Percentiles rank a stretch among this genome's conserved stretches.
phyloP scores from a whole-genome alignment of 2,888 invertebrate species.

The Hypena proboscidalis region DNA sequence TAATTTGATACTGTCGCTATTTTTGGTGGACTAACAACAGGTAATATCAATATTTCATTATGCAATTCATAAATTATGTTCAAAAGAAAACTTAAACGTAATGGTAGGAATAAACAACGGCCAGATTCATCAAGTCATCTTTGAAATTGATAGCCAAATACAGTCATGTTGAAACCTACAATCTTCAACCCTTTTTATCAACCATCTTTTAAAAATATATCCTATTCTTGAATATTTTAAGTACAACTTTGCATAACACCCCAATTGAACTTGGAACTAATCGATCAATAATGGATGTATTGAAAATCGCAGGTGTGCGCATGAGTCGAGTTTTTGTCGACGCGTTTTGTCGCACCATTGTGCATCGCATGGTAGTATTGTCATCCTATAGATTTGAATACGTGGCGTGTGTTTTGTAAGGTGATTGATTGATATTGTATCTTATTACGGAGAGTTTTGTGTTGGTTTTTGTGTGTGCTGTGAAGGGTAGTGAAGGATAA shows the following conservation, averaged over 20 bases:
- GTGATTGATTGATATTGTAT: slow-evolving; percentile 14
- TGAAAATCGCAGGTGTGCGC: slow-evolving; percentile 80
- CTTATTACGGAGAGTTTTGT: background rate
- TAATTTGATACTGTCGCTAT: too few relatives aligned
- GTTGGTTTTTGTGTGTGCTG: background rate
- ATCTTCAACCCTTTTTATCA: slow-evolving; percentile 19
- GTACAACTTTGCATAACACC: slow-evolving; percentile 16
- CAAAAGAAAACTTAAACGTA: background rate
- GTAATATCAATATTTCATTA: too few relatives aligned
- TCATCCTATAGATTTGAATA: slow-evolving; percentile 49
- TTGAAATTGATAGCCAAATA: slow-evolving; percentile 36
- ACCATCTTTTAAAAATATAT: slow-evolving; percentile 16
- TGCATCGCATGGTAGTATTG: slow-evolving; percentile 50
- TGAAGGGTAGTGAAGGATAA: background rate
- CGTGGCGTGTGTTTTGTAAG: slow-evolving; percentile 11
- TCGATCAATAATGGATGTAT: slow-evolving; percentile 75
- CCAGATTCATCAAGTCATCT: slow-evolving; percentile 26
- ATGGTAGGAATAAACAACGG: slow-evolving; percentile 5
- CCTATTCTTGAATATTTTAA: background rate
- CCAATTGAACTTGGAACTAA: slow-evolving; percentile 57
- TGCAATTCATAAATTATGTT: too few relatives aligned
- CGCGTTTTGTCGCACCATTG: slow-evolving; percentile 51
- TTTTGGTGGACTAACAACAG: too few relatives aligned
- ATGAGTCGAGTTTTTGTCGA: slow-evolving; percentile 72
- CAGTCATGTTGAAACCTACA: slow-evolving; percentile 18